These are phyloP conservation scores for Lathamus discolor DNA, from an alignment of 2,113 vertebrate species.

Conservation along the genomic window DNA sequence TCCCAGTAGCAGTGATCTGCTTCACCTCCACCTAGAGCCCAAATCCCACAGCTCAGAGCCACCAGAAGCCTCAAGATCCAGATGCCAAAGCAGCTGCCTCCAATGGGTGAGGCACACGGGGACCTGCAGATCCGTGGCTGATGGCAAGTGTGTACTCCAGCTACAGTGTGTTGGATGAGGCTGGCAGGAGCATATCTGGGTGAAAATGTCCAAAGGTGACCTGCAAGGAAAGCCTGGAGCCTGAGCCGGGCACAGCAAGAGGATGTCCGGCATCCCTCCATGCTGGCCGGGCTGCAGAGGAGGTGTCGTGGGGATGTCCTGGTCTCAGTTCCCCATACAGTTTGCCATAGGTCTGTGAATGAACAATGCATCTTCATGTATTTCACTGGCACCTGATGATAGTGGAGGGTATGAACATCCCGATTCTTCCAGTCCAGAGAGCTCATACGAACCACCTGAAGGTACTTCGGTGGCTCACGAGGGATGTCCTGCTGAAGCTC, in stretches of 20 bases:
- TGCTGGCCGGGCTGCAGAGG: not conserved
- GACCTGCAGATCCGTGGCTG: not conserved
- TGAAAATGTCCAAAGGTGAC: not conserved
- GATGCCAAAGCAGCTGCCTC: not conserved
- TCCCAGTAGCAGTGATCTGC: not conserved
- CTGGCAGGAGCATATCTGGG: not conserved
- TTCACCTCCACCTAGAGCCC: not conserved
- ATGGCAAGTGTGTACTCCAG: not conserved
- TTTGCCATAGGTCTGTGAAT: not conserved
- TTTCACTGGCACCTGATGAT: not conserved
- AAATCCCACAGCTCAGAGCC: not conserved
- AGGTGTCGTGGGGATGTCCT: not conserved
- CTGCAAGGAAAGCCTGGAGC: not conserved
- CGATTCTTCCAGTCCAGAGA: not conserved
- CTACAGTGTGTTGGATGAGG: not conserved
- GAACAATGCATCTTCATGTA: not conserved
- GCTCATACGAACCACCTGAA: not conserved
- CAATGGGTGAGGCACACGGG: not conserved
- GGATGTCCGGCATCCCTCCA: not conserved
- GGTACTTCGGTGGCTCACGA: not conserved
- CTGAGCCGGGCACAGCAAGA: not conserved
- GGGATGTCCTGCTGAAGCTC: not conserved
- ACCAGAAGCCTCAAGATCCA: not conserved
- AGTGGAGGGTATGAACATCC: not conserved
- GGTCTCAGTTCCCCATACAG: not conserved